These are phyloP conservation scores for Rotaria magnacalcarata DNA, from an alignment of 2,888 invertebrate genomes.

Conservation along the genomic window DNA sequence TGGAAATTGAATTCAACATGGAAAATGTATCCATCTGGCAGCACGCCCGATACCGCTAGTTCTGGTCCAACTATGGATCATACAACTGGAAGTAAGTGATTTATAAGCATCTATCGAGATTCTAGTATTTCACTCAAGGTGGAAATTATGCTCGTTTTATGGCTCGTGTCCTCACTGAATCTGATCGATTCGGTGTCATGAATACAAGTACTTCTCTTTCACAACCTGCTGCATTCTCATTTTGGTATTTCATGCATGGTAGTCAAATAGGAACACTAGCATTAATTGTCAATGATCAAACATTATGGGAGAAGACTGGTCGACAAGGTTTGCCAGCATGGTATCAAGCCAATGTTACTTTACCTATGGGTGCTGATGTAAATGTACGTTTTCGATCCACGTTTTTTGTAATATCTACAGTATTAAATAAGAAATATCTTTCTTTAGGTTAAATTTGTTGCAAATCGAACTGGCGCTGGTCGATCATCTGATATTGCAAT, in stretches of 20 bases:
- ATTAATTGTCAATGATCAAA: neutral
- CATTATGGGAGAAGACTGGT: neutral
- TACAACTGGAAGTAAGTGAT: neutral
- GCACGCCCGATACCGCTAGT: neutral
- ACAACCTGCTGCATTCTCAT: neutral
- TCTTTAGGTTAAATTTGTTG: neutral
- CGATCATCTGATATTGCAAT: neutral
- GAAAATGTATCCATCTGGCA: neutral
- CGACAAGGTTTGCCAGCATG: neutral
- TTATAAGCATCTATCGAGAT: neutral
- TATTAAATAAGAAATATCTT: neutral
- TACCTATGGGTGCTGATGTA: neutral
- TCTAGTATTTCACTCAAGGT: neutral
- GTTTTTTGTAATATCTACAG: too few relatives aligned
- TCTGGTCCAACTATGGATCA: neutral
- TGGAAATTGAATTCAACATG: neutral
- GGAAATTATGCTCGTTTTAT: neutral
- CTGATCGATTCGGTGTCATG: neutral
- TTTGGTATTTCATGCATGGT: neutral
- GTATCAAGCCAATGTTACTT: neutral
- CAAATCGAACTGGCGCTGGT: neutral
- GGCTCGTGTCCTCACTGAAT: neutral
- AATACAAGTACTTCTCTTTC: neutral
- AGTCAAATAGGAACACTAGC: neutral
- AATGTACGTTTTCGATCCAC: neutral